Evolutionary conservation across 2,113 vertebrate genomes (phyloP), one percentile per base, ranked within the genome.

Genomic region (Clarias macrocephalus): DNA sequence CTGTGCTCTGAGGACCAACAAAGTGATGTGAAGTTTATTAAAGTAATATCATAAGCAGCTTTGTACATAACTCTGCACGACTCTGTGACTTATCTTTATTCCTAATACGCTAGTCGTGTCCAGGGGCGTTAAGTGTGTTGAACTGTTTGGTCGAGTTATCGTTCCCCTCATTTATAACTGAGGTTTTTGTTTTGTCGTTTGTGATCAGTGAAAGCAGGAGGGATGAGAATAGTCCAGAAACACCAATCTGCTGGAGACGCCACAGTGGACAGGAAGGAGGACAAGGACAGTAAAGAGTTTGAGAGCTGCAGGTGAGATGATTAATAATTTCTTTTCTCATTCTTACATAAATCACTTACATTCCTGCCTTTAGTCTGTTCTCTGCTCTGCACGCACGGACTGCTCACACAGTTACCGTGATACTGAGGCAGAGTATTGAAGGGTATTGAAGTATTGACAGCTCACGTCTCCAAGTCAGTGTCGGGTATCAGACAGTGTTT

Each of bases 181-280:
- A 65, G 54, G 5, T 62, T 33, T 5, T 86, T 59, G 5, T 62
- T 33, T 5, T 86, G 28, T 84, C 18, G 0, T 82, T 0, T 86
- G 91, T 0, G 95, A 95, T 18, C 91, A 99, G 98, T 99, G 66
- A 99, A 98, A 92, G 98, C 97, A 72, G 98, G 98, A 19, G 97
- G 98, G 0, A 99, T 98, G 98, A 95, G 98, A 86, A 99, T 99
- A 90, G 98, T 99, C 88, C 98, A 98, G 95, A 99, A 99, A 91
- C 97, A 99, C 89, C 97, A 97, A 89, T 82, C 93, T 65, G 54
- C 94, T 56, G 93, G 89, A 86, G 96, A 97, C 56, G 54, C 91
- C 70, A 96, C 95, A 85, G 96, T 96, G 9, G 96, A 95, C 11
- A 97, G 91, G 89, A 97, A 97, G 92, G 96, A 97, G 66, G 97